Percentiles rank a stretch among this genome's conserved stretches.
phyloP scores from a whole-genome alignment of 2,797 vertebrate genomes.

The Amniataba percoides region DNA sequence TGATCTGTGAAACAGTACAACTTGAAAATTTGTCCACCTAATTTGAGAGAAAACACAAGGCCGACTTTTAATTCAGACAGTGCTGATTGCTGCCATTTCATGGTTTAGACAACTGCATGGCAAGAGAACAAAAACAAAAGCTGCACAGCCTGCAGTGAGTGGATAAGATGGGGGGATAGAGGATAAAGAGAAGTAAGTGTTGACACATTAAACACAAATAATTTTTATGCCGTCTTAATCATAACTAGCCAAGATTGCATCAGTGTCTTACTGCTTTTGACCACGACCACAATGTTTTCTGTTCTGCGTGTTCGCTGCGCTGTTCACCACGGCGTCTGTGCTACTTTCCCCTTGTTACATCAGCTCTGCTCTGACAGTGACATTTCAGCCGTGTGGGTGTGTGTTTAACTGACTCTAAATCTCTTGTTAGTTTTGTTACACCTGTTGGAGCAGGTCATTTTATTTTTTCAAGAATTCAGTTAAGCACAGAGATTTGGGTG shows the following conservation, averaged over 20 bases:
- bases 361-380: neutral
- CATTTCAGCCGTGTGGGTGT: slow-evolving; percentile 1
- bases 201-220: slow-evolving; percentile 22
- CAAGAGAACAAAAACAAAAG: slow-evolving; percentile 22
- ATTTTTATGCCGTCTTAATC: neutral
- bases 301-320: neutral
- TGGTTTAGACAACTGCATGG: neutral
- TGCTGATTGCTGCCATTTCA: neutral
- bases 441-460: slow-evolving; percentile 11
- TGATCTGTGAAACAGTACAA: neutral
- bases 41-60: neutral
- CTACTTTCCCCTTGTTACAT: neutral
- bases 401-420: neutral
- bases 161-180: neutral
- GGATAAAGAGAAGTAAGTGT: slow-evolving; percentile 14
- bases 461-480: neutral
- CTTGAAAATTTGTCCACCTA: neutral
- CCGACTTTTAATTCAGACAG: neutral
- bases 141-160: neutral
- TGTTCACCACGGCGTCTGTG: neutral
- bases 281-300: neutral
- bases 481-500: too few relatives aligned
- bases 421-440: slow-evolving; percentile 8
- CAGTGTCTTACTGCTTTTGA: neutral
- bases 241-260: too few relatives aligned